Percentiles rank a stretch among this genome's conserved stretches.
These are phyloP conservation scores for Melanotaenia pygmaea DNA, from an alignment of 2,797 vertebrate genomes.

Conservation along the genomic window DNA sequence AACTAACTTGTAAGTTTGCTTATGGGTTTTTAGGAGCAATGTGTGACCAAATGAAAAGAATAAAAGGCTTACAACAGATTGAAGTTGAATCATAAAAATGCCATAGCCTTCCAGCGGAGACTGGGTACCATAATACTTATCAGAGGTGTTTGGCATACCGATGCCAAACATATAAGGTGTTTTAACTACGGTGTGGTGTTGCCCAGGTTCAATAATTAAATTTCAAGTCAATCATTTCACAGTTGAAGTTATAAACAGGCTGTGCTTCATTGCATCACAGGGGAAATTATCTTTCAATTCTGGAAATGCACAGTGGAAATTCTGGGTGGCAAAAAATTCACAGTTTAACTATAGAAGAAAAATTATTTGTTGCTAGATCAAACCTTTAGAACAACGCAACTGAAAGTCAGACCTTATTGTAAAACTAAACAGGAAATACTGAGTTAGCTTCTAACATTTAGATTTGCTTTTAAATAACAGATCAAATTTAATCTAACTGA, in stretches of 20 bases:
- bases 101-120: no score
- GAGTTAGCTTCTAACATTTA: background rate
- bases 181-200: background rate
- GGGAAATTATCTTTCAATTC: background rate
- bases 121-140: background rate
- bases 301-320: background rate
- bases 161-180: background rate
- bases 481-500: no score
- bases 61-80: background rate
- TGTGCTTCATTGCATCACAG: background rate
- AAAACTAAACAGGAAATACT: no score
- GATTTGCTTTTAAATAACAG: background rate
- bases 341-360: no score
- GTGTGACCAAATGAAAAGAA: background rate
- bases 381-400: no score
- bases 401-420: no score
- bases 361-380: no score
- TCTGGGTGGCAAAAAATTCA: no score
- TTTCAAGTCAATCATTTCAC: background rate
- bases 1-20: background rate
- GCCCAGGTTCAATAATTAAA: background rate
- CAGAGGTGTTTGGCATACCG: background rate
- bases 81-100: background rate
- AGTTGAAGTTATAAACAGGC: background rate
- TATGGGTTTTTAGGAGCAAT: background rate